These are phyloP conservation scores for Silurus asotus DNA, from an alignment of 2,113 vertebrate genomes.

Conservation along the genomic window DNA sequence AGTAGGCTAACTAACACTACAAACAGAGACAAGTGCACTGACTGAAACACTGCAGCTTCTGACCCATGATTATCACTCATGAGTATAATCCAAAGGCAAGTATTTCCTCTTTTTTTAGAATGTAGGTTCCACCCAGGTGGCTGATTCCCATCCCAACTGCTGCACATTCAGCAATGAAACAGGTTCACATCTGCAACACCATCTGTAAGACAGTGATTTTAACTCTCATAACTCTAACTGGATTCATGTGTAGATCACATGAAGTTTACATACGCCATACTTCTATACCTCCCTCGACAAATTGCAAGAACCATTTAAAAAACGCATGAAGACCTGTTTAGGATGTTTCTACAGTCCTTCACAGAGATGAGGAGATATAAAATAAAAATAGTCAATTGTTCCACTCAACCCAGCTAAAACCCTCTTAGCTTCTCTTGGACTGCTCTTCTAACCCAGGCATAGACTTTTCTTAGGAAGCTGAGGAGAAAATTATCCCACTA, in stretches of 20 bases:
- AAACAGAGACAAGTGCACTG: not conserved
- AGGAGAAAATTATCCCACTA: not conserved
- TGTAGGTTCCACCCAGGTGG: not conserved
- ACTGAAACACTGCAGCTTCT: not conserved
- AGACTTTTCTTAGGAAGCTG: not conserved
- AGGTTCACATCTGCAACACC: not conserved
- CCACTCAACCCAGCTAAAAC: not conserved
- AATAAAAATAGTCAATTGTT: not conserved
- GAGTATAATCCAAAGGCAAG: not conserved
- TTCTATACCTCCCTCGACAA: not conserved
- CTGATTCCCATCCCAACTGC: not conserved
- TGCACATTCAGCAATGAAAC: not conserved
- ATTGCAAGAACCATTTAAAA: not conserved
- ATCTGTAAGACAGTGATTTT: not conserved
- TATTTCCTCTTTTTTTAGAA: not conserved
- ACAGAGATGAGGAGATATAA: not conserved
- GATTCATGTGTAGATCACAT: too few species aligned
- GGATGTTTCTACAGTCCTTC: not conserved
- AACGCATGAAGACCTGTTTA: not conserved
- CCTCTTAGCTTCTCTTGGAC: not conserved
- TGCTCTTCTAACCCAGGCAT: not conserved
- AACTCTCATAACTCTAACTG: not conserved
- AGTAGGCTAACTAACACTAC: not conserved
- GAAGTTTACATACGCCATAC: too few species aligned
- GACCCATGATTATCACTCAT: not conserved